Base-by-base conservation (phyloP, 2,888 invertebrate genomes). In the Leptogaster cylindrica region DNA sequence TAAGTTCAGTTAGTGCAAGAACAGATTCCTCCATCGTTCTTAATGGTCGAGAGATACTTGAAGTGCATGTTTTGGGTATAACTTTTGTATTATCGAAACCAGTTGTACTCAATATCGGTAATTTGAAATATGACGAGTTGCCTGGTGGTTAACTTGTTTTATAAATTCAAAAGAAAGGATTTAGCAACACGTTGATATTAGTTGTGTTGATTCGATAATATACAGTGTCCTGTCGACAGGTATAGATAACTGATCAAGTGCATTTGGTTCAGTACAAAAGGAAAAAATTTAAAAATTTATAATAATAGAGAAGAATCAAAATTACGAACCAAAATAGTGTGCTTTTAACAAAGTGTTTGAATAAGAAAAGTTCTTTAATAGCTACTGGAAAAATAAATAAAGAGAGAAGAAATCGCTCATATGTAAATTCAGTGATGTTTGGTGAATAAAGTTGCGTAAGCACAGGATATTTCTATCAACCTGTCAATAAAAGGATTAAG, bases 101-200 rank as follows among this genome's bases (percentile, higher is more conserved):
- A n/a, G n/a, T n/a, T n/a, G n/a, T n/a, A n/a, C n/a, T n/a, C n/a
- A n/a, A n/a, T n/a, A n/a, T 36, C 14, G 55, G 44, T 61, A 44
- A 20, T 48, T 6, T 28, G 31, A 64, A 64, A 64, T 64, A 64
- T 64, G 64, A 44, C 48, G 55, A 55, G 36, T 31, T 12, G 20
- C 7, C 8, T 64, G 14, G 48, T 64, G 46, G 48, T 70, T 66
- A 64, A 61, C 27, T 67, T 67, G 52, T 70, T 70, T 44, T 70
- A 67, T 20, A 70, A 65, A 65, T 70, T 70, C 44, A 70, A 70
- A 70, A 70, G 70, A 70, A 70, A 70, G 70, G 65, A 58, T 65
- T n/a, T 58, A 44, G 16, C n/a, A 44, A 14, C 14, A n/a, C n/a
- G 4, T n/a, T n/a, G 10, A 46, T 46, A n/a, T 46, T 23, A 10